Conservation (phyloP, 2,113 vertebrate species). For the Noctilio leporinus region DNA sequence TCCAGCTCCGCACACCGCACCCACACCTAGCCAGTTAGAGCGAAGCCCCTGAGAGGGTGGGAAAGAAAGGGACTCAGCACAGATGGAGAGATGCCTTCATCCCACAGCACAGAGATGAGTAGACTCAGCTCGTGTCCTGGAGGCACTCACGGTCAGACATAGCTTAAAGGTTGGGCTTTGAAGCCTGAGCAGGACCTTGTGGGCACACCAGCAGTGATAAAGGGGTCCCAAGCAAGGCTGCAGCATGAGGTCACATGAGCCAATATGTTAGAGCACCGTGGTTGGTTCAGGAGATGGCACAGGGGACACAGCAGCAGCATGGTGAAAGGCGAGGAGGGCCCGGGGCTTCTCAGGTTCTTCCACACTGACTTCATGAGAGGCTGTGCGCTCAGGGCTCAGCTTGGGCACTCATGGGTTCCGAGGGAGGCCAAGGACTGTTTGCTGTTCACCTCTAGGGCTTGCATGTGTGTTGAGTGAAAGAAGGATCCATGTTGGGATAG, state of each 20-base stretch:
- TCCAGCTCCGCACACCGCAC: not conserved
- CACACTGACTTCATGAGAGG: accelerated
- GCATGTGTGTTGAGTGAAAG: too few relatives aligned
- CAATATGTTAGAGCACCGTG: accelerated
- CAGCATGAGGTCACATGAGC: not conserved
- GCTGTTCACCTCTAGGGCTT: too few relatives aligned
- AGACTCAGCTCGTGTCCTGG: not conserved
- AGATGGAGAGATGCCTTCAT: not conserved
- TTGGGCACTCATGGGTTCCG: not conserved
- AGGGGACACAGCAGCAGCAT: accelerated
- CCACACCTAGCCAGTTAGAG: not conserved
- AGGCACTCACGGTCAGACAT: not conserved
- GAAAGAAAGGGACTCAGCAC: not conserved
- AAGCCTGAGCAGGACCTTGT: not conserved
- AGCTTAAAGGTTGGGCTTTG: not conserved
- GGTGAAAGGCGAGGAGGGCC: too few relatives aligned
- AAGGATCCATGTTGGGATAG: not conserved
- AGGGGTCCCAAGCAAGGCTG: not conserved
- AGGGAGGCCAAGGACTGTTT: not conserved
- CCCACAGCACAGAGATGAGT: not conserved
- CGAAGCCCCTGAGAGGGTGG: not conserved
- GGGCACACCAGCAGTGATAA: not conserved
- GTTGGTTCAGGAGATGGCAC: not conserved
- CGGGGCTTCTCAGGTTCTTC: not conserved
- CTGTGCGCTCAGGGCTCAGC: not conserved